Percentiles rank a stretch among this genome's conserved stretches.
Conservation (phyloP, 2,888 invertebrate genomes). For the Lutraria lutraria region DNA sequence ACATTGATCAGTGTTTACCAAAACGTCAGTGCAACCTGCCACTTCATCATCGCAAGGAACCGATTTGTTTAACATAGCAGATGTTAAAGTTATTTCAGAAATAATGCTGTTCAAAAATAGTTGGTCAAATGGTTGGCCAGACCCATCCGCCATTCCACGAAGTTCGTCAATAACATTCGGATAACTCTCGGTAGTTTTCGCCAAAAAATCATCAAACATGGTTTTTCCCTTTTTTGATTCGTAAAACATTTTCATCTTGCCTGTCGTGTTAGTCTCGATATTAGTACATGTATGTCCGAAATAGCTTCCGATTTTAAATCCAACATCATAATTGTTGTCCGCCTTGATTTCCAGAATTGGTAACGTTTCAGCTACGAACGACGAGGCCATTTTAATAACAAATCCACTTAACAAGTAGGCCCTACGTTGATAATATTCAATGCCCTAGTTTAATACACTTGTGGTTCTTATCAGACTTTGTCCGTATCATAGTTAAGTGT, state of each 20-base stretch:
- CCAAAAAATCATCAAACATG: slow-evolving; percentile 64
- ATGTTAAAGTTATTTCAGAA: slow-evolving; percentile 59
- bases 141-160: slow-evolving; percentile 75
- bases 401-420: no score
- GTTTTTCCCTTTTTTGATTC: slow-evolving; percentile 53
- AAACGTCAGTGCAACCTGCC: slow-evolving; percentile 72
- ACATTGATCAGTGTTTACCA: slow-evolving; percentile 61
- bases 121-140: slow-evolving; percentile 70
- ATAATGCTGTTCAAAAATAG: slow-evolving; percentile 69
- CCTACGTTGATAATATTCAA: no score
- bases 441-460: no score
- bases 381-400: neutral
- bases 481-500: no score
- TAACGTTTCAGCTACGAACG: slow-evolving; percentile 22
- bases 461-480: no score
- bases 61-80: neutral
- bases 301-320: slow-evolving; percentile 66
- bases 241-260: slow-evolving; percentile 55
- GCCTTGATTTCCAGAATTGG: slow-evolving; percentile 50
- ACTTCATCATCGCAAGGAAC: neutral
- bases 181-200: slow-evolving; percentile 58
- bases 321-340: slow-evolving; percentile 65
- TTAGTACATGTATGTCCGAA: slow-evolving; percentile 48
- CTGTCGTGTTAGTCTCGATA: neutral
- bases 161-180: slow-evolving; percentile 74